Base-by-base conservation (phyloP, 2,888 invertebrate genomes). In the Endotricha flammealis region DNA sequence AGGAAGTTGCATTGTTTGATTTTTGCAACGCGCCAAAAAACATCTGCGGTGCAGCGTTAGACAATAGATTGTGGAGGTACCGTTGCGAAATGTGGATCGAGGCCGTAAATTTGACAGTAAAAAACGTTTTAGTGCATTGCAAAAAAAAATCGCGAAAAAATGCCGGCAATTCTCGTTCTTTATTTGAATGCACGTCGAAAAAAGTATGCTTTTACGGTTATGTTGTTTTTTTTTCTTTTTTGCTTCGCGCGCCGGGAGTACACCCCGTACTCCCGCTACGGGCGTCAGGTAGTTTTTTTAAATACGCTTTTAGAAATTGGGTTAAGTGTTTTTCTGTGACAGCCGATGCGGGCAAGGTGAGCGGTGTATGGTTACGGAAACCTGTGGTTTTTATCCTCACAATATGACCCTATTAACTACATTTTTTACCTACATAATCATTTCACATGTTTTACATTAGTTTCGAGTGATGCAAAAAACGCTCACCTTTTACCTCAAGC, bases 301-400 rank as follows among this genome's bases (percentile, higher is more conserved):
- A 39, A 50, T 48, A 54, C 57, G 58, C 64, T 66, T 68, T 58
- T 67, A 69, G 66, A 73, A 81, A 78, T 77, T 82, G 79, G 85
- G 83, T 83, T 82, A 82, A 75, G 61, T 50, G 47, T 74, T 79
- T 76, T 74, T 68, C 46, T 48, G 44, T 53, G 72, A 69, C 76
- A 80, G 71, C 70, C 72, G 81, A 79, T 59, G 51, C 62, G 57
- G 63, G 69, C 76, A 79, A 83, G 82, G 83, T 80, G 79, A 78
- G 66, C 66, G 71, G 82, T 76, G 66, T 85, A 69, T 61, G 60
- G 81, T 85, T 86, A 83, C 85, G 86, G 86, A 80, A 83, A 81
- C 81, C 67, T 53, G 64, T 57, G 58, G 58, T 70, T 79, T 77
- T 79, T 71, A 68, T 57, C 32, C 40, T 32, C 38, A 62, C 62